Base-by-base conservation (phyloP, 2,888 invertebrate species). In the Linyphia triangularis region DNA sequence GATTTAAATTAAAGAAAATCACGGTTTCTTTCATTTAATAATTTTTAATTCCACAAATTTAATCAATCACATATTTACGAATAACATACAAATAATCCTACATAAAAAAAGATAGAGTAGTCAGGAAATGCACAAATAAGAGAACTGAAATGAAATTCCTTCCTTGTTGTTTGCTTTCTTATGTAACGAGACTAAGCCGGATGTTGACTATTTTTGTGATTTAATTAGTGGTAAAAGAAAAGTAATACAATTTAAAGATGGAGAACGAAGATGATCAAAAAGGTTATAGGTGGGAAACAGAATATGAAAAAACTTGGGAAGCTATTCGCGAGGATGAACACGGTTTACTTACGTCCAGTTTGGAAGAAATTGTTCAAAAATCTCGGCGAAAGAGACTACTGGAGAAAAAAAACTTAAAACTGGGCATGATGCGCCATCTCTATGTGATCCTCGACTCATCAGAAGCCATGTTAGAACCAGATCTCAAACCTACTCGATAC, bases 381-480 rank as follows among this genome's bases (percentile, higher is more conserved):
- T 97, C 97, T 0, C 97, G 96, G 92, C 94, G 97, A 40, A 92
- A 93, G 70, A 92, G 93, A 84, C 91, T 93, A 59, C 90, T 93
- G 75, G 93, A 93, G 72, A 92, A 93, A 83, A 93, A 93, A 40
- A 96, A 97, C 90, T 96, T 97, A 63, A 95, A 98, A 85, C 94
- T 99, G 40, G 99, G 99, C 51, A 99, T 99, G 93, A 99, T 99
- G 99, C 95, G 99, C 70, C 99, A 99, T 93, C 93, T 99, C 82
- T 97, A 96, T 92, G 93, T 99, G 2, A 95, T 99, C 26, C 93
- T 99, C 2, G 99, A 99, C 93, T 96, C 97, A 92, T 99, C 99
- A 0, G 96, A 97, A 92, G 95, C 97, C 1, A 99, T 99, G 99
- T 95, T 95, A 57, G 96, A 96, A 91, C 98, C 98, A 92, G 99